Conservation (phyloP, 2,888 invertebrate species). For the Eilema sororculum region DNA sequence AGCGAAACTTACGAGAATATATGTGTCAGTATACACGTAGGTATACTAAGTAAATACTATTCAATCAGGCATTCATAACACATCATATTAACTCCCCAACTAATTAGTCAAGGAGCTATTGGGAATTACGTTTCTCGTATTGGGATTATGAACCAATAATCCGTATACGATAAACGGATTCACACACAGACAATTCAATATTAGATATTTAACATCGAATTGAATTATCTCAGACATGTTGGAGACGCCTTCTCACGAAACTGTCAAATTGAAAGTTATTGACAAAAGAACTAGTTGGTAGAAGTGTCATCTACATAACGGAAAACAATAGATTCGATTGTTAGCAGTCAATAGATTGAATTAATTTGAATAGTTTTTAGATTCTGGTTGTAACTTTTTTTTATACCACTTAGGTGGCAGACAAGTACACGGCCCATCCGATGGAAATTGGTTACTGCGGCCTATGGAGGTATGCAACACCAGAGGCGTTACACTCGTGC, state of each 20-base stretch:
- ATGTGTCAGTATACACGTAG: too few relatives aligned
- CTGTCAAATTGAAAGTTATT: background rate
- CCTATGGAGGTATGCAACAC: too few relatives aligned
- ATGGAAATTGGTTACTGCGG: too few relatives aligned
- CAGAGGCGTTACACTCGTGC: too few relatives aligned
- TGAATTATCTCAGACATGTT: background rate
- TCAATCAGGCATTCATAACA: background rate
- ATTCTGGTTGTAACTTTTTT: too few relatives aligned
- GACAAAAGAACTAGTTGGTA: constrained; percentile 1
- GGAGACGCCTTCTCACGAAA: background rate
- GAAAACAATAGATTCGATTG: background rate
- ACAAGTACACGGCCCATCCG: too few relatives aligned
- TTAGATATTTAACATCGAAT: background rate
- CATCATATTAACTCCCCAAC: background rate
- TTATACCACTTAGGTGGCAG: too few relatives aligned
- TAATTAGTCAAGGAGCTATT: background rate
- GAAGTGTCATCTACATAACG: background rate
- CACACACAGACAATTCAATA: too few relatives aligned
- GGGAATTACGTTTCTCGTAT: background rate
- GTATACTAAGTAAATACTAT: background rate
- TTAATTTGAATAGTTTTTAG: background rate
- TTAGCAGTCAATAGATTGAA: background rate
- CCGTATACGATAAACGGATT: background rate
- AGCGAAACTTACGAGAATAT: too few relatives aligned
- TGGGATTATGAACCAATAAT: background rate